phyloP scores from a whole-genome alignment of 1,140 invertebrate species.

The Zaprionus inermis region DNA sequence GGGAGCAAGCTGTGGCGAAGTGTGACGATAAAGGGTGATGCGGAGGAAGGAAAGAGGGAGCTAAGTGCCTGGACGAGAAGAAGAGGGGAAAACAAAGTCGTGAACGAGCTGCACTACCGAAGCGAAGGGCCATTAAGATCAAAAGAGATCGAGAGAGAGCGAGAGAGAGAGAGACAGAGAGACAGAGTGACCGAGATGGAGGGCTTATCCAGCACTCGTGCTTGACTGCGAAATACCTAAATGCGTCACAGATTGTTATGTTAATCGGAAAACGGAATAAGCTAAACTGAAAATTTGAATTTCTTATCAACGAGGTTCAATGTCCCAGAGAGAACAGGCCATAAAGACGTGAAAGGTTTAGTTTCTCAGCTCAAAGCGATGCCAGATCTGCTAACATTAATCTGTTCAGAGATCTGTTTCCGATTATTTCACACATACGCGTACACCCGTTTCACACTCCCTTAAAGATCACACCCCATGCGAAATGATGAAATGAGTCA shows the following conservation, averaged over 20 bases:
- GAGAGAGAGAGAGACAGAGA: background rate
- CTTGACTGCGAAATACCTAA: slow-evolving; percentile 33
- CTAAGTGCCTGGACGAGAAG: background rate
- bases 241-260: slow-evolving; percentile 17
- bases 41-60: background rate
- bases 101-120: slow-evolving; percentile 10
- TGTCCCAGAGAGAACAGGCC: background rate
- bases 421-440: background rate
- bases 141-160: too few relatives aligned
- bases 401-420: background rate
- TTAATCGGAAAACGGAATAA: slow-evolving; percentile 17
- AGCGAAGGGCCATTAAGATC: slow-evolving; percentile 11
- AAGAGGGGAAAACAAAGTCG: background rate
- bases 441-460: background rate
- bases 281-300: slow-evolving; percentile 19
- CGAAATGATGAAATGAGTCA: slow-evolving; percentile 25
- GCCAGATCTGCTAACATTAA: too few relatives aligned
- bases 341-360: background rate
- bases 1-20: background rate
- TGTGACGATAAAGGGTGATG: background rate
- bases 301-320: slow-evolving; percentile 37
- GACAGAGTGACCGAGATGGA: background rate
- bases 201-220: background rate
- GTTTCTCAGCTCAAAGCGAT: too few relatives aligned
- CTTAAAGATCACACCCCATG: background rate